Conservation (phyloP, 2,888 invertebrate genomes). For the Clunio marinus region DNA sequence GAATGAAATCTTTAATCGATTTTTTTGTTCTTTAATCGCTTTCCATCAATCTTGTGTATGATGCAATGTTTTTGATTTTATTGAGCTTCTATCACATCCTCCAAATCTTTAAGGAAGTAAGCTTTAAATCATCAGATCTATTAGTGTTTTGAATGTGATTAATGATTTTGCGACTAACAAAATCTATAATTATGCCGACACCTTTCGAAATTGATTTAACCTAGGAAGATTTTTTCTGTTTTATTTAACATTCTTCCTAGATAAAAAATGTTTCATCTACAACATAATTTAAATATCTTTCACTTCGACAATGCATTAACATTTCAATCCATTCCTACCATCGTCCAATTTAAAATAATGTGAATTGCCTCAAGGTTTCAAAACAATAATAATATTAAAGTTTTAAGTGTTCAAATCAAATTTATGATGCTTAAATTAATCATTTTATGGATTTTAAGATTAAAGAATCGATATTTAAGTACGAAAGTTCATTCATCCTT, state of each 20-base stretch:
- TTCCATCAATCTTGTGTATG: neutral
- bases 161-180: constrained; percentile 11
- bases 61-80: constrained; percentile 6
- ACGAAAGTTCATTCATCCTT: neutral
- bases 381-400: too few species aligned
- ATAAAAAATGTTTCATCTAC: too few species aligned
- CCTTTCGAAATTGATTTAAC: constrained; percentile 5
- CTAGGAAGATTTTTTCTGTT: neutral
- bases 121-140: constrained; percentile 24
- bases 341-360: too few species aligned
- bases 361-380: too few species aligned
- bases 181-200: constrained; percentile 12
- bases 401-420: too few species aligned
- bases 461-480: too few species aligned
- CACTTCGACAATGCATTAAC: too few species aligned
- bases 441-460: too few species aligned
- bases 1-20: constrained; percentile 1
- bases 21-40: constrained; percentile 12
- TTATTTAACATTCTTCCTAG: too few species aligned
- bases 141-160: constrained; percentile 2
- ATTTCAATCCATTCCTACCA: too few species aligned
- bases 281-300: too few species aligned
- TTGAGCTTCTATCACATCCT: neutral
- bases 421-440: too few species aligned
- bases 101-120: constrained; percentile 29